A percentile compares a stretch with the other conserved stretches of the same genome.
Conservation (phyloP, 2,113 vertebrate genomes). For the Ammospiza nelsoni region DNA sequence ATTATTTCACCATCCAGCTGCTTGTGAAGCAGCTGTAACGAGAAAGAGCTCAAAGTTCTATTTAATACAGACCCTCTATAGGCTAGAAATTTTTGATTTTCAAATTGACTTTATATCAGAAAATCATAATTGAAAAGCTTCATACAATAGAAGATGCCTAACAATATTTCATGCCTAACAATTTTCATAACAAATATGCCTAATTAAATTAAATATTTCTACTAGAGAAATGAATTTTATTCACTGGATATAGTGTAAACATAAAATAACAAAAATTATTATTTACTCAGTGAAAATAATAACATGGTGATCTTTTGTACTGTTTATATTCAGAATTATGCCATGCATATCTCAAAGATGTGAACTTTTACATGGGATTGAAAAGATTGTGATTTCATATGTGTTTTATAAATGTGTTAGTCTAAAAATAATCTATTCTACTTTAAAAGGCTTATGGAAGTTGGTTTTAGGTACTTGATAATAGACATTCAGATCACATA, state of each 20-base stretch:
- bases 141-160: not conserved
- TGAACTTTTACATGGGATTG: not conserved
- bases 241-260: not conserved
- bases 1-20: not conserved
- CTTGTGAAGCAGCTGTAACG: not conserved
- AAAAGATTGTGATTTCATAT: not conserved
- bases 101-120: not conserved
- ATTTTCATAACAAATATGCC: no score
- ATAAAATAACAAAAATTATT: not conserved
- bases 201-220: not conserved
- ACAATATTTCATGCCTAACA: not conserved
- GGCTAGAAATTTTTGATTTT: not conserved
- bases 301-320: not conserved
- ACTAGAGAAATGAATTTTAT: not conserved
- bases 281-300: not conserved
- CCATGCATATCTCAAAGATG: not conserved
- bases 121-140: not conserved
- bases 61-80: not conserved
- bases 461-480: not conserved
- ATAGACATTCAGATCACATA: not conserved
- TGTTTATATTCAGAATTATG: not conserved
- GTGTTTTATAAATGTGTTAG: not conserved
- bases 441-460: not conserved
- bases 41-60: not conserved
- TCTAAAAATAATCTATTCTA: not conserved